Conservation (phyloP, 2,113 vertebrate genomes). For the Nanorana parkeri region DNA sequence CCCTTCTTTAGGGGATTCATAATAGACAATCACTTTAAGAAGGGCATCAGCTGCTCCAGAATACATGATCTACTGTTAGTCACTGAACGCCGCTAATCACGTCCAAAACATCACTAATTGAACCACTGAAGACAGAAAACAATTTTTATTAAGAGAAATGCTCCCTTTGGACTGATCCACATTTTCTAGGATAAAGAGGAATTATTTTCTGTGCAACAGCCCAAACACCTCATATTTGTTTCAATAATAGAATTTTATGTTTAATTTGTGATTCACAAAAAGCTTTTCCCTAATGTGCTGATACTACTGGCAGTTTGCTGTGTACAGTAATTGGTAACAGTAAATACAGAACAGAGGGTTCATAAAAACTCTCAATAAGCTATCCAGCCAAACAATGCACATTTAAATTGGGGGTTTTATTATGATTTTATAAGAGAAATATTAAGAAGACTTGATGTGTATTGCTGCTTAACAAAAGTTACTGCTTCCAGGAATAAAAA, state of each 20-base stretch:
- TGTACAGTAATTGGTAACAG: background rate
- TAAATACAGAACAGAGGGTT: background rate
- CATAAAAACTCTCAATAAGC: background rate
- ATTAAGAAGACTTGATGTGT: background rate
- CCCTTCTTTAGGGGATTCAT: conserved; percentile 36
- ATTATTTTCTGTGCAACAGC: conserved; percentile 20
- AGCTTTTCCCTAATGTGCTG: conserved; percentile 24
- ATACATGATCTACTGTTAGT: conserved; percentile 51
- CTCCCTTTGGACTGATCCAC: conserved; percentile 19
- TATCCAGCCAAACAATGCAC: background rate
- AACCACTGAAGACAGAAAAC: conserved; percentile 21
- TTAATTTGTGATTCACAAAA: conserved; percentile 41
- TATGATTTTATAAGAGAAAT: background rate
- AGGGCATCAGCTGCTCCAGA: conserved; percentile 18
- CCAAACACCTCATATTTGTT: conserved; percentile 13
- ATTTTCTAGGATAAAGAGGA: conserved; percentile 43
- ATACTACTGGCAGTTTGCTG: conserved; percentile 16
- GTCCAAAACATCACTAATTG: conserved; percentile 47
- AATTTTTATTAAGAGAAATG: conserved; percentile 44
- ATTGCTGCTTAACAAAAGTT: background rate
- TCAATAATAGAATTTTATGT: conserved; percentile 22
- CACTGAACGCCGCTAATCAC: conserved; percentile 24
- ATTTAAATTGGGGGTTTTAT: background rate
- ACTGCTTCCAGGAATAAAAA: too few relatives aligned
- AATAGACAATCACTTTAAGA: conserved; percentile 36